Evolutionary conservation across 2,797 vertebrate species (phyloP).

Genomic region (Sebastes taczanowskii): DNA sequence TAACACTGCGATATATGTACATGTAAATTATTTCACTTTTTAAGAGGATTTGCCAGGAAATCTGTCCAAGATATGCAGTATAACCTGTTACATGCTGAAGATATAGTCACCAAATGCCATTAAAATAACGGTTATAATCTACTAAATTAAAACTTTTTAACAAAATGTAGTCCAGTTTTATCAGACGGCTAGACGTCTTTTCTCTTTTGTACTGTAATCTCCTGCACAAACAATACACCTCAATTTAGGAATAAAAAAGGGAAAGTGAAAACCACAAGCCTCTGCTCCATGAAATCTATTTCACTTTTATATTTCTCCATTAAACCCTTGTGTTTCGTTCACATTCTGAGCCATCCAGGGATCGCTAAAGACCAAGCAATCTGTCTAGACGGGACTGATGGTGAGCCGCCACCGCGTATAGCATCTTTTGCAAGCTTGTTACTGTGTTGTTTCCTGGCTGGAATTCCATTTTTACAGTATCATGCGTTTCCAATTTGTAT

Average conservation of each 20-base stretch:
- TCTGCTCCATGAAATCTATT: neutral
- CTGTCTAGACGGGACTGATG: neutral
- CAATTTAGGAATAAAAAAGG: neutral
- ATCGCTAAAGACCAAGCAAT: neutral
- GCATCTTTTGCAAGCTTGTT: neutral
- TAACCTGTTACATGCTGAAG: neutral
- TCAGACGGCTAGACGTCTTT: neutral
- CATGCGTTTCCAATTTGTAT: neutral
- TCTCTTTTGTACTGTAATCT: neutral
- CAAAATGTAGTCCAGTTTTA: neutral
- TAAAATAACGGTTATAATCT: neutral
- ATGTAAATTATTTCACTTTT: neutral
- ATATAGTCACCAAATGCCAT: neutral
- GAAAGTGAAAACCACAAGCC: neutral
- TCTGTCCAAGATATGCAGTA: neutral
- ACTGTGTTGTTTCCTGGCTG: neutral
- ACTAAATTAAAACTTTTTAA: neutral
- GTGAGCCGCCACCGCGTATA: too few species aligned
- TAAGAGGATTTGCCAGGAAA: neutral
- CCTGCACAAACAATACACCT: neutral
- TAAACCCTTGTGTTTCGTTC: neutral
- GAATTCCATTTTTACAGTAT: neutral
- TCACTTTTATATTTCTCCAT: neutral
- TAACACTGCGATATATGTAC: neutral
- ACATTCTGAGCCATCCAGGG: neutral